Evolutionary conservation across 2,888 invertebrate genomes (phyloP), one percentile per base, ranked within the genome.

Genomic region (Craniophora ligustri): DNA sequence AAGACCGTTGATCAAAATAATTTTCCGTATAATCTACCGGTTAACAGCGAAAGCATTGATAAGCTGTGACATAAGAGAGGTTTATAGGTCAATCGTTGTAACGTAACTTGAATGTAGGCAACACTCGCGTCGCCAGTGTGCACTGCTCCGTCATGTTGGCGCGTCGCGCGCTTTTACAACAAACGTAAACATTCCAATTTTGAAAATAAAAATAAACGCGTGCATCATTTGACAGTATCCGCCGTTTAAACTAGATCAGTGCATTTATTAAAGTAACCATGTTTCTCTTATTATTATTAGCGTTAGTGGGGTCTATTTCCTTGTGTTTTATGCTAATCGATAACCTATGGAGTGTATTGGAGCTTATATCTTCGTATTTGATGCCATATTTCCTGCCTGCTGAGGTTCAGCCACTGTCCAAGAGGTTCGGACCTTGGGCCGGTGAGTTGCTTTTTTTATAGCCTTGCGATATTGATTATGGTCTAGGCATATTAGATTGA

Each of bases 401-500:
- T 46, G 94, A 95, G 78, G 95, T 95, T 65, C 91, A 94, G 70
- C 88, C 94, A 10, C 84, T 96, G 48, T 79, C 91, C 28, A 95
- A 95, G 79, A 95, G 95, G 82, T 98, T 95, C 84, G 98, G 98
- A 75, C 93, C 95, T 59, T 98, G 98, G 98, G 98, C 98, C 82
- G 96, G 98, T 98, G 85, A 95, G 95, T 92, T 26, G 18, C n/a
- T n/a, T 26, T 8, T n/a, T 53, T 45, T 10, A 23, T n/a, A n/a
- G n/a, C n/a, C n/a, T n/a, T n/a, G n/a, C n/a, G n/a, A n/a, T n/a
- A n/a, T n/a, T n/a, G n/a, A n/a, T n/a, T n/a, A n/a, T n/a, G n/a
- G n/a, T n/a, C n/a, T n/a, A n/a, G n/a, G n/a, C n/a, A n/a, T n/a
- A n/a, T n/a, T n/a, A n/a, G n/a, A n/a, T n/a, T n/a, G n/a, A n/a